Evolutionary conservation across 1,140 invertebrate species (phyloP), one percentile per base, ranked within the genome.

Genomic region (Drosophila tropicalis): DNA sequence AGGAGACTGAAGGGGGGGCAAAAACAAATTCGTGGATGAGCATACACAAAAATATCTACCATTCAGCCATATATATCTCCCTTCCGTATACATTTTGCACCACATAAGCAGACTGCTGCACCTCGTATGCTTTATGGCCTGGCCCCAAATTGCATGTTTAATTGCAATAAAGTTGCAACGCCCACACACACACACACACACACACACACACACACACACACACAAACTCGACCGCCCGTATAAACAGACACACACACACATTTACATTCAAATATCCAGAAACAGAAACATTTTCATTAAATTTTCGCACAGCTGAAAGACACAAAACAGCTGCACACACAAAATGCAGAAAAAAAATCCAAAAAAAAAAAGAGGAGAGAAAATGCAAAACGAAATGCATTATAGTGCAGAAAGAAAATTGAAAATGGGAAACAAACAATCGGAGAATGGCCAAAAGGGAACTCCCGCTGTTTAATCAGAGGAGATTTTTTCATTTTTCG

Each of bases 111-210:
- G 15, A 58, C 7, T 58, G 56, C 56, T 36, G 56, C 56, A 36
- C 56, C 56, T 58, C 32, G 72, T 79, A 77, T 85, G 72, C 66
- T 81, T 85, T 81, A 85, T 83, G 72, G 81, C 76, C 73, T 84
- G 81, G 72, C 81, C 81, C 81, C 81, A 68, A 85, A 85, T 85
- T 86, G 81, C 81, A 85, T 85, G 81, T 86, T 86, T 85, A 85
- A 85, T 86, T 86, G 79, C 82, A 85, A 86, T 85, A 85, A 85
- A 81, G 76, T 68, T 68, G 70, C 60, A 83, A 83, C 66, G 76
- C 68, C 76, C 76, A 76, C 81, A 72, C 79, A 65, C 55, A 54
- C 4, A 29, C 40, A 75, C 22, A 57, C 44, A 60, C 54, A 75
- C 44, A 54, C 41, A 54, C 62, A 63, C 60, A 69, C 60, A 65